Percentiles rank a stretch among this genome's conserved stretches.
phyloP scores from a whole-genome alignment of 2,888 invertebrate genomes.

The Meiosimyza decipiens region DNA sequence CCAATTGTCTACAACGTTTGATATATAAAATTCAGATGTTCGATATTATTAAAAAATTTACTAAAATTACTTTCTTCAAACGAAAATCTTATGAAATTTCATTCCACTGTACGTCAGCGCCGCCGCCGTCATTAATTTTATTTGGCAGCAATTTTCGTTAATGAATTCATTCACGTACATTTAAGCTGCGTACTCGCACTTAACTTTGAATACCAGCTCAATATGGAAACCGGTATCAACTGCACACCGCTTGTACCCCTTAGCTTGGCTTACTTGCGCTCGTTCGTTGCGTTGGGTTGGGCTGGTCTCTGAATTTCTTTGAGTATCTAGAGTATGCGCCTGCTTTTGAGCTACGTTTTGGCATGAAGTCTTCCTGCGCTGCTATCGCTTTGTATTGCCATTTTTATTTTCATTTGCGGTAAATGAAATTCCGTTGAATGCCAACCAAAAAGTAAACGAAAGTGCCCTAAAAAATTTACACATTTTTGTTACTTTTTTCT shows the following conservation, averaged over 20 bases:
- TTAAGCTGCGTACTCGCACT: conserved; percentile 10
- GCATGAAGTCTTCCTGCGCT: conserved; percentile 28
- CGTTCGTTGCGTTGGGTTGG: no score
- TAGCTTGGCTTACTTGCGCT: neutral
- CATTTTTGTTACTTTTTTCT: conserved; percentile 28
- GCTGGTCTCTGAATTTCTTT: no score
- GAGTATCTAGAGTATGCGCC: no score
- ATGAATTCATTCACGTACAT: conserved; percentile 45
- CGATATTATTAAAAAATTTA: no score
- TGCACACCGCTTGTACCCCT: neutral
- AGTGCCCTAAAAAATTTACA: conserved; percentile 62
- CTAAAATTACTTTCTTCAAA: no score
- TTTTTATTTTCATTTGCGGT: conserved; percentile 34
- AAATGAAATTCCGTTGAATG: conserved; percentile 40
- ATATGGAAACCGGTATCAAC: neutral
- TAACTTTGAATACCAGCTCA: conserved; percentile 16
- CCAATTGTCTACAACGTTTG: no score
- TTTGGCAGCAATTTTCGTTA: conserved; percentile 35
- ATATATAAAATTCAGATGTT: no score
- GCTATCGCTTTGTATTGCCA: conserved; percentile 24
- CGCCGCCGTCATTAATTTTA: conserved; percentile 46
- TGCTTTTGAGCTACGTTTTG: neutral
- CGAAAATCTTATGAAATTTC: neutral
- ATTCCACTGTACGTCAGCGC: conserved; percentile 15
- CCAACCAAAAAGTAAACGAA: conserved; percentile 54